Conservation (phyloP, 2,113 vertebrate genomes). For the Tupaia chinensis region DNA sequence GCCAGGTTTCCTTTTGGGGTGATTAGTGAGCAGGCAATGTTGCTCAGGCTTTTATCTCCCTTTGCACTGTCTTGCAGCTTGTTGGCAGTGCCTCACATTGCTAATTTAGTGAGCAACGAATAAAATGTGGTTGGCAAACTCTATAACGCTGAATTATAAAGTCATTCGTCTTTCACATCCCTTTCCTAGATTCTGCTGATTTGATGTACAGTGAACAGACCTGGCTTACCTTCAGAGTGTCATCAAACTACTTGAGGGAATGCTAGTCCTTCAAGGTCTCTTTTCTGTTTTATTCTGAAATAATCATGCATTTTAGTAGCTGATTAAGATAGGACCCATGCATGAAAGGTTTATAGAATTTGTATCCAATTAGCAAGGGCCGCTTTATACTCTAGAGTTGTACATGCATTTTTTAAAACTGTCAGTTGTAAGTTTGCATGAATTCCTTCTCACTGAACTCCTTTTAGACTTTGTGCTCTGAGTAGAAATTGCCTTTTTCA, state of each 20-base stretch:
- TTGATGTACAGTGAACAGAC: neutral
- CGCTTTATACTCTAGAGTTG: neutral
- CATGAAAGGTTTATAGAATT: constrained; percentile 40
- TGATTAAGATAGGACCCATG: neutral
- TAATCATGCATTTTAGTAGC: constrained; percentile 32
- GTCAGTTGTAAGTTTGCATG: constrained; percentile 10
- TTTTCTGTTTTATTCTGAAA: constrained; percentile 42
- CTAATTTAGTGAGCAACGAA: constrained; percentile 46
- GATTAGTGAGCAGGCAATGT: neutral
- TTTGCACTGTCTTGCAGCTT: neutral
- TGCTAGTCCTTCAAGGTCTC: constrained; percentile 20
- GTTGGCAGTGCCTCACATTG: neutral
- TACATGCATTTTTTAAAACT: neutral
- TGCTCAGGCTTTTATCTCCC: neutral
- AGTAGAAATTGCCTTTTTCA: constrained; percentile 55
- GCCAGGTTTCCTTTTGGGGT: constrained; percentile 12
- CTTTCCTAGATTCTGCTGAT: neutral
- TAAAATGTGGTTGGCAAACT: constrained; percentile 47
- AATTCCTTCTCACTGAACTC: constrained; percentile 33
- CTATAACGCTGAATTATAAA: constrained; percentile 29
- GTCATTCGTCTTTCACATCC: constrained; percentile 46
- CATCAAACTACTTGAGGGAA: neutral
- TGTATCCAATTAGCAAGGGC: constrained; percentile 23
- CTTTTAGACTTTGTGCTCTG: constrained; percentile 51
- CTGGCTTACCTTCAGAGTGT: constrained; percentile 14